Conservation (phyloP, 2,113 vertebrate genomes). For the Panurus biarmicus region DNA sequence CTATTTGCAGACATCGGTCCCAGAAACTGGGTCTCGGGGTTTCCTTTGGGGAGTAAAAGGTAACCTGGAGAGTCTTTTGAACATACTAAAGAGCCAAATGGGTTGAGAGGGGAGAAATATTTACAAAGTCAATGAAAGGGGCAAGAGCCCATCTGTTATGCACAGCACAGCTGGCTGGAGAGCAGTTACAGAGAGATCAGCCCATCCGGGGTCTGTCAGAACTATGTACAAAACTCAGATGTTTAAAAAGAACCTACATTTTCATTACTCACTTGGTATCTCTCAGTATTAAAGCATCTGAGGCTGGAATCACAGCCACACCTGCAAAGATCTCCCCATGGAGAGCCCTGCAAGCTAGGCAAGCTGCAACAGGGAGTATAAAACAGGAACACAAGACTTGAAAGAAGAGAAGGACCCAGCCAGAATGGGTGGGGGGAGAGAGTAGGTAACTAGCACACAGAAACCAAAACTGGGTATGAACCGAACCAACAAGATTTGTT, state of each 20-base stretch:
- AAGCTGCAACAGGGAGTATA: not conserved
- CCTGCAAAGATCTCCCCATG: not conserved
- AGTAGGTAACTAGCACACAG: not conserved
- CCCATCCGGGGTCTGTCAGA: not conserved
- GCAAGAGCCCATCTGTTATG: not conserved
- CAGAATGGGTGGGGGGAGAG: not conserved
- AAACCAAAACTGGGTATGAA: constrained; percentile 15
- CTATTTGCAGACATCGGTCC: not conserved
- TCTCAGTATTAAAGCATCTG: constrained; percentile 5
- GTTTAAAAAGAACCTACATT: not conserved
- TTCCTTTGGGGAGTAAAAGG: not conserved
- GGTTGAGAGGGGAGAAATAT: not conserved
- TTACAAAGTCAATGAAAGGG: not conserved
- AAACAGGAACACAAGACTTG: not conserved
- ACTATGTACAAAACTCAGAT: constrained; percentile 38
- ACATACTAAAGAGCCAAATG: not conserved
- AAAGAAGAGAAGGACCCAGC: not conserved
- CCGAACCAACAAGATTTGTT: constrained; percentile 9
- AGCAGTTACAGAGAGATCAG: not conserved
- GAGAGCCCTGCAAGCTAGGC: not conserved
- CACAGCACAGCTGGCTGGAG: not conserved
- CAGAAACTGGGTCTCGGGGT: not conserved
- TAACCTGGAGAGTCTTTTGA: not conserved
- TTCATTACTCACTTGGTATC: constrained; percentile 5
- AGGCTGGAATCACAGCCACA: constrained; percentile 4